Conservation (phyloP, 2,797 vertebrate species). For the Cossypha niveicapilla region DNA sequence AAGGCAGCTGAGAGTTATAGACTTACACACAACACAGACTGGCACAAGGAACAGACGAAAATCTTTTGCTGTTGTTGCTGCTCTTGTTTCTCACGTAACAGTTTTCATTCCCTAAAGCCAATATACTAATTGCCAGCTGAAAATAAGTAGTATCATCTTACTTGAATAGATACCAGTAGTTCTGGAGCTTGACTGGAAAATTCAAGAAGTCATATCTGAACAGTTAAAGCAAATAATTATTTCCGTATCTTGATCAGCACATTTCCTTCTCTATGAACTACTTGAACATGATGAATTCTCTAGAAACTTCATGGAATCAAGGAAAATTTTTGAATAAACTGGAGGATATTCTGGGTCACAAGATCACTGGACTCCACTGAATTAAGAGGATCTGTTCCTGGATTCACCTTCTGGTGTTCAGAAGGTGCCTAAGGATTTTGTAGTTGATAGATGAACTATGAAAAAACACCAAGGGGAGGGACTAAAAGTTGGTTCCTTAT, state of each 20-base stretch:
- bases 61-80: slow-evolving; percentile 40
- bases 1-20: slow-evolving; percentile 20
- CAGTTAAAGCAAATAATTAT: background rate
- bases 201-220: background rate
- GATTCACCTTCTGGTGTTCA: background rate
- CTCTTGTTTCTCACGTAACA: slow-evolving; percentile 28
- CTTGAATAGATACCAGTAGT: slow-evolving; percentile 26
- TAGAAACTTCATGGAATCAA: background rate
- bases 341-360: background rate
- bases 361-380: background rate
- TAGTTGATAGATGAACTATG: background rate
- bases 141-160: slow-evolving; percentile 27
- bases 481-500: background rate
- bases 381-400: background rate
- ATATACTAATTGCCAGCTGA: slow-evolving; percentile 29
- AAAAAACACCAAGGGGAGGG: background rate
- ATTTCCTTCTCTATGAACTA: background rate
- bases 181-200: slow-evolving; percentile 9
- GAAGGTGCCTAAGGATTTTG: background rate
- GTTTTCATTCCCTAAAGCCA: slow-evolving; percentile 57
- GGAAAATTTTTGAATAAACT: background rate
- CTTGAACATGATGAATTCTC: background rate
- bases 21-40: slow-evolving; percentile 56
- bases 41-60: slow-evolving; percentile 36
- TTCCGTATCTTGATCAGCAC: background rate